Evolutionary conservation across 1,140 invertebrate species (phyloP).

Genomic region (Lethrus apterus): DNA sequence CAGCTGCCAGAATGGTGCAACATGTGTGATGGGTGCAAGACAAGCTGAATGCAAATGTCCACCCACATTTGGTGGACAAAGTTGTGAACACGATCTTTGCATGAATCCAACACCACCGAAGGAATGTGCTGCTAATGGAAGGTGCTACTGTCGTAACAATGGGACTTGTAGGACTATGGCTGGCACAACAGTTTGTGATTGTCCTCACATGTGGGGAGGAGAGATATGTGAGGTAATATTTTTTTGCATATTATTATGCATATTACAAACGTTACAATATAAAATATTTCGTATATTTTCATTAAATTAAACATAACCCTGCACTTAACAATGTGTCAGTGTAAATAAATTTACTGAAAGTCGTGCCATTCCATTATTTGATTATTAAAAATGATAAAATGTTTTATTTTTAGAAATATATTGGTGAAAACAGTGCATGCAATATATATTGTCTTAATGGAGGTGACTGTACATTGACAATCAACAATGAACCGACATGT

Average conservation of each 20-base stretch:
- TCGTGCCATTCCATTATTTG: too few relatives aligned
- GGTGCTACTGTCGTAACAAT: slow-evolving; percentile 22
- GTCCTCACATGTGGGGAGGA: slow-evolving; percentile 46
- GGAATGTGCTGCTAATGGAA: slow-evolving; percentile 10
- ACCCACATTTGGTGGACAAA: slow-evolving; percentile 38
- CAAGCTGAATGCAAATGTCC: slow-evolving; percentile 42
- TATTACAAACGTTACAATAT: too few relatives aligned
- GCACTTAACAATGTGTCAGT: too few relatives aligned
- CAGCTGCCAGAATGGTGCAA: slow-evolving; percentile 51
- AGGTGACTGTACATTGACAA: too few relatives aligned
- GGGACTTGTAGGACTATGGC: slow-evolving; percentile 27
- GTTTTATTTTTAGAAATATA: too few relatives aligned
- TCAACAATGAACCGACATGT: too few relatives aligned
- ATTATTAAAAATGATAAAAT: too few relatives aligned
- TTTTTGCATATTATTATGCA: too few relatives aligned
- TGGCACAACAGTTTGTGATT: slow-evolving; percentile 39
- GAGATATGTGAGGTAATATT: slow-evolving; percentile 42
- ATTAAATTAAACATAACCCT: too few relatives aligned
- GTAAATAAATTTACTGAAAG: too few relatives aligned
- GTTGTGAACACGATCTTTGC: slow-evolving; percentile 42
- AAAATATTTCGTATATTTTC: too few relatives aligned
- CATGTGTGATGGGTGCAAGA: slow-evolving; percentile 36
- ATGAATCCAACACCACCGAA: slow-evolving; percentile 10
- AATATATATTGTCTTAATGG: background rate
- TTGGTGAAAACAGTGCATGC: too few relatives aligned